These are phyloP conservation scores for Anticlea derivata DNA, from an alignment of 2,888 invertebrate genomes.

Conservation along the genomic window DNA sequence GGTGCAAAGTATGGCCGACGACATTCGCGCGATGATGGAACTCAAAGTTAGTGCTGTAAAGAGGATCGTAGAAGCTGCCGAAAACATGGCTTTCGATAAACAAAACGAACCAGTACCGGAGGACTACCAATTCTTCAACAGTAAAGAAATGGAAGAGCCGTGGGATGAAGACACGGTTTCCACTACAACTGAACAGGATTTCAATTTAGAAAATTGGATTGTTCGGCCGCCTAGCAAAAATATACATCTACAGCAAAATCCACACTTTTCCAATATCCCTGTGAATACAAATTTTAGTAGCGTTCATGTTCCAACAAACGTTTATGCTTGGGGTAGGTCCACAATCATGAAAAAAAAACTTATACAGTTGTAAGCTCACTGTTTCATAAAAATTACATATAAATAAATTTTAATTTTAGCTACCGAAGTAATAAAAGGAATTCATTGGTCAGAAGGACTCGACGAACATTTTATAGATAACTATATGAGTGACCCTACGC, in stretches of 20 bases:
- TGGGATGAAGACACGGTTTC: constrained; percentile 76
- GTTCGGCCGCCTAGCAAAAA: constrained; percentile 83
- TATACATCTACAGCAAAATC: constrained; percentile 86
- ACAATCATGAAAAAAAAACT: background rate
- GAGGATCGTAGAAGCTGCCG: constrained; percentile 94
- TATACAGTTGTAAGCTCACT: too few relatives aligned
- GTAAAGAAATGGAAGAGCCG: constrained; percentile 87
- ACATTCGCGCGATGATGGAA: constrained; percentile 94
- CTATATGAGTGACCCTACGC: constrained; percentile 92
- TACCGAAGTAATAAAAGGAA: constrained; percentile 93
- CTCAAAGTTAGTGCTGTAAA: constrained; percentile 94
- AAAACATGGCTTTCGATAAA: constrained; percentile 88
- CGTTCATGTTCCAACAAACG: constrained; percentile 98
- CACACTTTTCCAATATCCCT: constrained; percentile 90
- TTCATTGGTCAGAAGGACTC: constrained; percentile 97
- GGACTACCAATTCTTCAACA: constrained; percentile 87
- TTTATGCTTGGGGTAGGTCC: constrained; percentile 92
- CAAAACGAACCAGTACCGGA: constrained; percentile 81
- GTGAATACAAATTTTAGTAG: constrained; percentile 92
- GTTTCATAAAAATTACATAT: too few relatives aligned
- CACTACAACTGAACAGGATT: constrained; percentile 81
- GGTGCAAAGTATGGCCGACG: constrained; percentile 92
- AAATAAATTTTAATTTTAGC: too few relatives aligned
- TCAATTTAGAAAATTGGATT: constrained; percentile 78
- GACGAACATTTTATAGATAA: constrained; percentile 95